Conservation (phyloP, 1,140 invertebrate genomes). For the Drosophila kohkoa region DNA sequence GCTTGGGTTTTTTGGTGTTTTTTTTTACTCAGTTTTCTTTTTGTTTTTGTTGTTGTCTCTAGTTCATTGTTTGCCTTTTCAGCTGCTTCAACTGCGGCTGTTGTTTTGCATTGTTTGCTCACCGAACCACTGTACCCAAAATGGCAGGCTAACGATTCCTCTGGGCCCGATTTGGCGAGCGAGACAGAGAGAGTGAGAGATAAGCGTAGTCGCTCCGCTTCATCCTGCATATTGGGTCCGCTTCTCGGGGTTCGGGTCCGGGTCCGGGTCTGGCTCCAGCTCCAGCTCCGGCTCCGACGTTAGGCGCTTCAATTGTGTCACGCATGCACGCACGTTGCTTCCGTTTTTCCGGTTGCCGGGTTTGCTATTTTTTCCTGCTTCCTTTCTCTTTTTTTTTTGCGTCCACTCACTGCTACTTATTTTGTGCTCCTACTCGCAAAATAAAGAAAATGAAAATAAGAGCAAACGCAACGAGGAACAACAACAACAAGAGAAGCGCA, state of each 20-base stretch:
- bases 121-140: constrained; percentile 67
- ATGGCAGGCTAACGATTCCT: constrained; percentile 79
- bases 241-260: not conserved
- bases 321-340: constrained; percentile 82
- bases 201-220: constrained; percentile 52
- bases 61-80: constrained; percentile 69
- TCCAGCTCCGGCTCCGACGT: constrained; percentile 27
- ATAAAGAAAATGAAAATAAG: constrained; percentile 38
- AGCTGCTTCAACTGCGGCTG: constrained; percentile 32
- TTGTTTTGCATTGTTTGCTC: constrained; percentile 68
- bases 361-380: constrained; percentile 76
- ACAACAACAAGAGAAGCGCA: constrained; percentile 7
- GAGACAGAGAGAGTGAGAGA: constrained; percentile 46
- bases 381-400: constrained; percentile 12
- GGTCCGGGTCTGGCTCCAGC: constrained; percentile 1
- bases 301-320: constrained; percentile 82
- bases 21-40: constrained; percentile 10
- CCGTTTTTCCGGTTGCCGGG: constrained; percentile 80
- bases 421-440: constrained; percentile 40
- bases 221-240: not conserved
- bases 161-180: constrained; percentile 62
- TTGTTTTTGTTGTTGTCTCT: constrained; percentile 41
- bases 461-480: constrained; percentile 20
- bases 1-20: constrained; percentile 3
- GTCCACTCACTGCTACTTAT: constrained; percentile 39